Percentiles rank a stretch among this genome's conserved stretches.
Evolutionary conservation across 1,140 invertebrate species (phyloP).

Genomic region (Babylonia areolata): DNA sequence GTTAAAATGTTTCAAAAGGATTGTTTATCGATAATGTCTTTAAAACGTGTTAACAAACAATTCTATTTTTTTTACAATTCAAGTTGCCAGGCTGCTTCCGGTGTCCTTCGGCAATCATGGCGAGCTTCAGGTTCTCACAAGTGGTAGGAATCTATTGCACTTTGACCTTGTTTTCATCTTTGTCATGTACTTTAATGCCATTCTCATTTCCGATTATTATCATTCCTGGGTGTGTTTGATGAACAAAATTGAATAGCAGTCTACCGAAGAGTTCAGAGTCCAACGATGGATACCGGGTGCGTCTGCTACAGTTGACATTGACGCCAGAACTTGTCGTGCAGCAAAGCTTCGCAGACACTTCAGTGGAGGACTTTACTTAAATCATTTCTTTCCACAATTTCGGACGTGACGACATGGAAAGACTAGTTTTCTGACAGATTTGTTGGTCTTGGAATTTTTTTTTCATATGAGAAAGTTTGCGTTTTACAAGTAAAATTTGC

Average conservation of each 20-base stretch:
- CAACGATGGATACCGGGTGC: background rate
- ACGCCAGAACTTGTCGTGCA: background rate
- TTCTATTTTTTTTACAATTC: background rate
- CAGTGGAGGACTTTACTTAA: too few relatives aligned
- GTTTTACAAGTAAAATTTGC: too few relatives aligned
- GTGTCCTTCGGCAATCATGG: conserved; percentile 35
- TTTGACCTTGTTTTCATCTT: background rate
- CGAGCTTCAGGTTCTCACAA: conserved; percentile 17
- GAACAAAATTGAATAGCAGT: too few relatives aligned
- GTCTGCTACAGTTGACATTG: conserved; percentile 16
- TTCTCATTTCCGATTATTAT: too few relatives aligned
- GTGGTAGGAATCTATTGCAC: background rate
- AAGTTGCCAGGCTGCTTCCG: background rate
- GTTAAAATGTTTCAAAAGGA: background rate
- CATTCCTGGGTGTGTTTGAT: too few relatives aligned
- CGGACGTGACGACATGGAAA: too few relatives aligned
- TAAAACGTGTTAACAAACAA: background rate
- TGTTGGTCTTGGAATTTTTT: too few relatives aligned
- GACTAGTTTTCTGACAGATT: too few relatives aligned
- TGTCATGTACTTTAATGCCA: background rate
- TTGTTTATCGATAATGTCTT: background rate
- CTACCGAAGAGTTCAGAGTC: too few relatives aligned
- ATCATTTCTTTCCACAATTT: too few relatives aligned
- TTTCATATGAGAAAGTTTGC: too few relatives aligned
- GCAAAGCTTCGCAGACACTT: too few relatives aligned